Evolutionary conservation across 2,797 vertebrate genomes (phyloP).

Genomic region (Squalus acanthias): DNA sequence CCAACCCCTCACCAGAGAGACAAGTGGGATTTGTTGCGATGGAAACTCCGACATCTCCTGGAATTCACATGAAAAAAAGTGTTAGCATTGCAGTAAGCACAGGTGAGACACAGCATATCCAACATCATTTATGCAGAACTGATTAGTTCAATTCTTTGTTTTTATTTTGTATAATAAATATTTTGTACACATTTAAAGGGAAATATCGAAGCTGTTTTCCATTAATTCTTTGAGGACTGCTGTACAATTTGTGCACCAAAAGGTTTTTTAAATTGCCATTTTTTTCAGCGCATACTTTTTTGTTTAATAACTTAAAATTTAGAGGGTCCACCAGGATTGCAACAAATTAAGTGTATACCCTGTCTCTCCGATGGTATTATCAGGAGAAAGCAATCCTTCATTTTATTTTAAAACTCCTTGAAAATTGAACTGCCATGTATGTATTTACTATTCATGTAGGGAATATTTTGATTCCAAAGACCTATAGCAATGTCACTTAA

Average conservation of each 20-base stretch:
- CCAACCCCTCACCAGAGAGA: constrained; percentile 32
- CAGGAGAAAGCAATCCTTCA: background rate
- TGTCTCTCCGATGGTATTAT: background rate
- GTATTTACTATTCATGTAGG: background rate
- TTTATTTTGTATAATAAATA: background rate
- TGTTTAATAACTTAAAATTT: background rate
- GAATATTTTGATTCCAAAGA: background rate
- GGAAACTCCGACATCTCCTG: constrained; percentile 51
- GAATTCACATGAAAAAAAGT: constrained; percentile 48
- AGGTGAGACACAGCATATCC: constrained; percentile 58
- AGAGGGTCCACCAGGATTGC: background rate
- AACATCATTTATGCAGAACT: too few relatives aligned
- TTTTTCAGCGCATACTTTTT: background rate
- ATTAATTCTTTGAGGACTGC: background rate
- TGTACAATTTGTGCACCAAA: background rate
- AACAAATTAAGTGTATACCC: background rate
- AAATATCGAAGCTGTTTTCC: background rate
- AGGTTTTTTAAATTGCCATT: background rate
- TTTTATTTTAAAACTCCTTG: background rate
- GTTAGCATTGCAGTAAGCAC: constrained; percentile 85
- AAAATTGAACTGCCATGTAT: background rate
- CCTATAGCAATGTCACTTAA: background rate
- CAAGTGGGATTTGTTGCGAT: constrained; percentile 51
- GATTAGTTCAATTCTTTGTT: background rate
- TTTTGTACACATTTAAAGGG: background rate